Evolutionary conservation across 2,113 vertebrate genomes (phyloP).

Genomic region (Hemiscyllium ocellatum): DNA sequence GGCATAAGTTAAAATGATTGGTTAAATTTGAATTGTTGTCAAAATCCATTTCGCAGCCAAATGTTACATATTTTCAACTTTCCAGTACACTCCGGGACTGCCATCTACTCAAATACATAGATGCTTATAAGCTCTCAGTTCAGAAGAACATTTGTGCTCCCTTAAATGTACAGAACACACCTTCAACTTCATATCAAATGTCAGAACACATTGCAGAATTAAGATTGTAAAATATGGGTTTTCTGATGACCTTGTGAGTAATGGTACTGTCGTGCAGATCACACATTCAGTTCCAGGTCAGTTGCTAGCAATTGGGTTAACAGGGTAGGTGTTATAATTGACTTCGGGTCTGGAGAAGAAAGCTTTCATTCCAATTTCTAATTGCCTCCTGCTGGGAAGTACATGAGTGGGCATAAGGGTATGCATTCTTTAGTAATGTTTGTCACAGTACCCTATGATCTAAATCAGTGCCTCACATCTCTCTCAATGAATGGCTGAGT

Average conservation of each 20-base stretch:
- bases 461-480: background rate
- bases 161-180: too few species aligned
- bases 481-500: background rate
- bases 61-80: too few species aligned
- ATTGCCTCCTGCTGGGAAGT: background rate
- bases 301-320: background rate
- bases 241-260: background rate
- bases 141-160: too few species aligned
- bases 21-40: too few species aligned
- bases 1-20: too few species aligned
- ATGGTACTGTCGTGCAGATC: background rate
- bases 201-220: background rate
- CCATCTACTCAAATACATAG: too few species aligned
- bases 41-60: too few species aligned
- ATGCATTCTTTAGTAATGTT: too few species aligned
- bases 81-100: too few species aligned
- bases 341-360: background rate
- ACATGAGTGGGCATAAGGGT: background rate
- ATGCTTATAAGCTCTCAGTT: too few species aligned
- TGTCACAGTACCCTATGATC: background rate
- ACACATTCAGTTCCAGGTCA: background rate
- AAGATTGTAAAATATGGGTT: background rate
- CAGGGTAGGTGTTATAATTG: background rate
- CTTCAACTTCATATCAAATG: too few species aligned
- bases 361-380: background rate